Evolutionary conservation across 2,113 vertebrate genomes (phyloP).

Genomic region (Oophaga pumilio): DNA sequence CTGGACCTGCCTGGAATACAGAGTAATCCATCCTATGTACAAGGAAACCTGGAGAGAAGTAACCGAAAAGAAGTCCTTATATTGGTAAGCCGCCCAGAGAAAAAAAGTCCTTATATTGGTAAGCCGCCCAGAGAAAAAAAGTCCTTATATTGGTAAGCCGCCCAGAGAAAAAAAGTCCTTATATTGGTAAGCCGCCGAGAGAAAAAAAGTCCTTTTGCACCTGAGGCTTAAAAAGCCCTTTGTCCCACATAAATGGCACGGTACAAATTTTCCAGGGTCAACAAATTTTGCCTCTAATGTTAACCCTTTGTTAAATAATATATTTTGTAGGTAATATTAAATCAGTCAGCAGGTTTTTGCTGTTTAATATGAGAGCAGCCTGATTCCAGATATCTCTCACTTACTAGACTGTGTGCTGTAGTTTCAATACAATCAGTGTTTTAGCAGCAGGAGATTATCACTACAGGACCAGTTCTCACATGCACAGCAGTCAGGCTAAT

Average conservation of each 20-base stretch:
- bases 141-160: neutral
- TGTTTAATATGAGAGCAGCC: no score
- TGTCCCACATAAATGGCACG: neutral
- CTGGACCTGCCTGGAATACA: neutral
- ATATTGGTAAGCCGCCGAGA: neutral
- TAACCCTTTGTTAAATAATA: no score
- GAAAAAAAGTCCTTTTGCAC: neutral
- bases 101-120: neutral
- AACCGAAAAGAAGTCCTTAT: neutral
- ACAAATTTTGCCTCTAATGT: no score
- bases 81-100: neutral
- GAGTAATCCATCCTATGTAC: neutral
- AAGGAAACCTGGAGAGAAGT: neutral
- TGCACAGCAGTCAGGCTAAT: no score
- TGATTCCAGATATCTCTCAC: no score
- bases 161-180: neutral
- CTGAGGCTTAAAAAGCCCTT: neutral
- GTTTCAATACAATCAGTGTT: no score
- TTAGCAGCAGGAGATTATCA: no score
- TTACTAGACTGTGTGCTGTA: no score
- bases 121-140: neutral
- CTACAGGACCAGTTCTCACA: no score
- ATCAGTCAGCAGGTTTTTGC: no score
- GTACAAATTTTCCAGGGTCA: neutral
- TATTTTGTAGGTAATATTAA: no score